Conservation (phyloP, 2,888 invertebrate species). For the Meta bourneti region DNA sequence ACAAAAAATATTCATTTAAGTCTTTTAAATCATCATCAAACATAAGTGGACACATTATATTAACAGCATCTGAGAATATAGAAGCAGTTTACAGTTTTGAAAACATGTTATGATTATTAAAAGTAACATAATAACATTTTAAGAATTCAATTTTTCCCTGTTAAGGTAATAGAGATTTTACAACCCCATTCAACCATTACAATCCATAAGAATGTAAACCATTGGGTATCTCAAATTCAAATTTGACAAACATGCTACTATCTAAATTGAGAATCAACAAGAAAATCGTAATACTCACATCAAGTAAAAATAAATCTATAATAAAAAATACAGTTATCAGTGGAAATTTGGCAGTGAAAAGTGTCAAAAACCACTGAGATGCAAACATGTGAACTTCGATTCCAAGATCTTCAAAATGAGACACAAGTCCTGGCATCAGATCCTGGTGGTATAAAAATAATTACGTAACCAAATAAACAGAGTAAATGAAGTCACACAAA, state of each 20-base stretch:
- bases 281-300: conserved; percentile 79
- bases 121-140: not conserved
- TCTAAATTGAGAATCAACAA: too few relatives aligned
- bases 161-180: too few relatives aligned
- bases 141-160: too few relatives aligned
- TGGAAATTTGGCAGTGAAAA: conserved; percentile 99
- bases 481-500: not conserved
- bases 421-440: conserved; percentile 82
- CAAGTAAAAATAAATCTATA: conserved; percentile 93
- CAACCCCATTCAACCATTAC: too few relatives aligned
- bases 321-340: conserved; percentile 91
- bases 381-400: conserved; percentile 99
- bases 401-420: conserved; percentile 85
- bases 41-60: too few relatives aligned
- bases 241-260: too few relatives aligned
- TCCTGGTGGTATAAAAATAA: conserved; percentile 80
- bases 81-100: too few relatives aligned
- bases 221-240: too few relatives aligned
- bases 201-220: too few relatives aligned
- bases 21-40: too few relatives aligned
- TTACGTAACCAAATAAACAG: not conserved
- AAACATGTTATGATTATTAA: not conserved
- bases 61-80: too few relatives aligned
- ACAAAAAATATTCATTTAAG: too few relatives aligned
- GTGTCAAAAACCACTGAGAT: conserved; percentile 99